phyloP scores from a whole-genome alignment of 2,113 vertebrate genomes.

The Cephalopterus ornatus region DNA sequence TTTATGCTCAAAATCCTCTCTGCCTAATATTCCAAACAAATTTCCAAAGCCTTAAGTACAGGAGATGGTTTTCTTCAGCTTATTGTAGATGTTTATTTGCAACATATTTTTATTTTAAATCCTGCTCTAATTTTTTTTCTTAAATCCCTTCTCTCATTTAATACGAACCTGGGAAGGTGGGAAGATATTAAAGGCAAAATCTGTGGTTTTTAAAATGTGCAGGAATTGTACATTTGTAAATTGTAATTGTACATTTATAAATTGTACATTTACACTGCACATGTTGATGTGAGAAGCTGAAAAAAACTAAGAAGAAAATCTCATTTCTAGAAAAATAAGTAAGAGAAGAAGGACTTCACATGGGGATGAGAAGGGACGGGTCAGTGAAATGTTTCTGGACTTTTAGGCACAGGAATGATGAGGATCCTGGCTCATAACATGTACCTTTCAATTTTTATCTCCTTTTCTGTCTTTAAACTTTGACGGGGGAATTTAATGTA shows the following conservation, averaged over 20 bases:
- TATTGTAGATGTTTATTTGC: neutral
- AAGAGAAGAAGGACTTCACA: neutral
- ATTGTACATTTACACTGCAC: too few relatives aligned
- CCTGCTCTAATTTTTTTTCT: neutral
- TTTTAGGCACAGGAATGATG: neutral
- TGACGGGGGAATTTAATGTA: neutral
- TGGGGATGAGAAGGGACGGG: neutral
- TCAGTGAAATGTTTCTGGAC: neutral
- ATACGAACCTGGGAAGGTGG: neutral
- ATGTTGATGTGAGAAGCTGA: neutral
- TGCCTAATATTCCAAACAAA: neutral
- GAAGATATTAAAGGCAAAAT: neutral
- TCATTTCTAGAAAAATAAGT: neutral
- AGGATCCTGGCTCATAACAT: neutral
- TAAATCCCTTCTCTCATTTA: neutral
- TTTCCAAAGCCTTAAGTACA: neutral
- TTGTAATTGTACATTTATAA: too few relatives aligned
- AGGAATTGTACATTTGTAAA: neutral
- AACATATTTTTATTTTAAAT: neutral
- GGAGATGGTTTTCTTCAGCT: neutral
- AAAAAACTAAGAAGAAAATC: neutral
- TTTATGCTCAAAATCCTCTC: neutral
- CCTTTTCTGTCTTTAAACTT: neutral
- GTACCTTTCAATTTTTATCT: neutral
- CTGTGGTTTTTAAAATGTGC: accelerated